Evolutionary conservation across 2,113 vertebrate genomes (phyloP).

Genomic region (Chunga burmeisteri): DNA sequence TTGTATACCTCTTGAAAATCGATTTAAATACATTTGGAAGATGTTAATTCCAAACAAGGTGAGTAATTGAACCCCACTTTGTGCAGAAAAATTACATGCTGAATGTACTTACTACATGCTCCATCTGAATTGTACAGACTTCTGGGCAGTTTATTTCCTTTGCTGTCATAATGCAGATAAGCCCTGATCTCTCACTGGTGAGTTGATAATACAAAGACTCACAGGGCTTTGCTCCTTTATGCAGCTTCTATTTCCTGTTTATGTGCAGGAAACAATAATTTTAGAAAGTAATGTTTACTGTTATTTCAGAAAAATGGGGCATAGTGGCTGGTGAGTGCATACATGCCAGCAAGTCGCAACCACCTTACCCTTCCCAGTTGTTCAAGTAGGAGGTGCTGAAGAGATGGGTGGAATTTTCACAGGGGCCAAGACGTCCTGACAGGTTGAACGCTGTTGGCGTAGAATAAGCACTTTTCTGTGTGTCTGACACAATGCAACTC

Average conservation of each 20-base stretch:
- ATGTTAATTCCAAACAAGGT: slow-evolving; percentile 60
- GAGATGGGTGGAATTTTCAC: not conserved
- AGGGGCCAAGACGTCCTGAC: not conserved
- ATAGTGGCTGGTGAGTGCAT: not conserved
- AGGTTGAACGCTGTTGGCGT: not conserved
- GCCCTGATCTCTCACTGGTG: not conserved
- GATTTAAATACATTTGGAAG: slow-evolving; percentile 67
- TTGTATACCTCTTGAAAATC: slow-evolving; percentile 57
- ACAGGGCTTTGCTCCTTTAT: not conserved
- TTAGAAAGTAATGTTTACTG: not conserved
- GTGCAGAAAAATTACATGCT: not conserved
- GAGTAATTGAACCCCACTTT: slow-evolving; percentile 18
- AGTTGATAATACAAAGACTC: not conserved
- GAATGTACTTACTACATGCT: not conserved
- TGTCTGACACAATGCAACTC: not conserved
- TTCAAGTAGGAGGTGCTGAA: not conserved
- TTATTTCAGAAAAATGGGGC: not conserved
- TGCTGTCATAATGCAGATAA: not conserved
- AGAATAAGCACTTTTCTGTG: not conserved
- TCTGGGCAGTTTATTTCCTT: not conserved
- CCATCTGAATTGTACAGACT: not conserved
- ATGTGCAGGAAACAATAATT: not conserved
- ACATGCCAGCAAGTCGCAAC: not conserved
- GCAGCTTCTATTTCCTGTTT: not conserved
- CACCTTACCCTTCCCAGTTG: not conserved